Percentiles rank a stretch among this genome's conserved stretches.
These are phyloP conservation scores for Grallaria varia DNA, from an alignment of 2,113 vertebrate species.

Conservation along the genomic window DNA sequence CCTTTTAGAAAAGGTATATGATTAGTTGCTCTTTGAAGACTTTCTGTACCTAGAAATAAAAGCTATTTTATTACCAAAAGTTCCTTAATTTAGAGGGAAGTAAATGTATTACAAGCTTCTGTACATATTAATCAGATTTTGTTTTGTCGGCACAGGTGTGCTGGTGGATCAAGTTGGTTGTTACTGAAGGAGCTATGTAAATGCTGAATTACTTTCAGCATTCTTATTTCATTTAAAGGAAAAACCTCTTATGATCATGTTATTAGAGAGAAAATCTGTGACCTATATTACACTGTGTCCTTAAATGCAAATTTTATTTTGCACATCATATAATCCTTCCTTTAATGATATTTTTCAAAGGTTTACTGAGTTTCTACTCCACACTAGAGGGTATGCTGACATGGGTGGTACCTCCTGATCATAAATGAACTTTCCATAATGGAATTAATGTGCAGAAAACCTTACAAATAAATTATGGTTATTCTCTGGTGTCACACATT, in stretches of 20 bases:
- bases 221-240: not conserved
- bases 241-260: not conserved
- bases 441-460: not conserved
- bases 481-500: not conserved
- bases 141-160: not conserved
- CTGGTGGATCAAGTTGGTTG: not conserved
- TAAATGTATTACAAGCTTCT: not conserved
- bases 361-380: not conserved
- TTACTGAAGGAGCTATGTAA: not conserved
- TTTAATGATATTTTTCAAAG: conserved; percentile 16
- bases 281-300: not conserved
- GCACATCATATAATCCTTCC: not conserved
- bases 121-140: not conserved
- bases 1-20: not conserved
- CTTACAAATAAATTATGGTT: not conserved
- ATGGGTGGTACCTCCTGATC: not conserved
- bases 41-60: not conserved
- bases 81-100: not conserved
- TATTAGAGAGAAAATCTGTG: not conserved
- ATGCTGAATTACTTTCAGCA: not conserved
- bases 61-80: not conserved
- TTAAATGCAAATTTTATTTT: conserved; percentile 32
- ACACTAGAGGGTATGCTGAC: not conserved
- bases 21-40: not conserved
- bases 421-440: not conserved